phyloP scores from a whole-genome alignment of 2,113 vertebrate genomes.

The Hippocampus comes region DNA sequence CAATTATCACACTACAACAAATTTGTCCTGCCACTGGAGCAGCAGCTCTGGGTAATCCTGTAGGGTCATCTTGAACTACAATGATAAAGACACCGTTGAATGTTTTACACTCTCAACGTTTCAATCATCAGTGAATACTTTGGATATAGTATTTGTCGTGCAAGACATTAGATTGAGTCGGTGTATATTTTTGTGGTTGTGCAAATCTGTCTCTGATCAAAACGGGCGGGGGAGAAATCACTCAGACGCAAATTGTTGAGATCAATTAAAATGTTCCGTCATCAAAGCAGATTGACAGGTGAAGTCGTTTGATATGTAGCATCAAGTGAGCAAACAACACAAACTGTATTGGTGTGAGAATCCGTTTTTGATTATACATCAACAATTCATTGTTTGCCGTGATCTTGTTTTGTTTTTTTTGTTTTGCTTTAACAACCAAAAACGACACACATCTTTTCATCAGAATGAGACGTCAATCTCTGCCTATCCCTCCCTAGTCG shows the following conservation, averaged over 20 bases:
- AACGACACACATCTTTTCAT: background rate
- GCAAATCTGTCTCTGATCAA: conserved; percentile 1
- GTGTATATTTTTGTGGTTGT: background rate
- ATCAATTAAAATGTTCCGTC: background rate
- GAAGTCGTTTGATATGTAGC: background rate
- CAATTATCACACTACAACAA: conserved; percentile 43
- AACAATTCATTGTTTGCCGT: background rate
- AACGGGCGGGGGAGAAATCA: background rate
- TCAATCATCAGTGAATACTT: background rate
- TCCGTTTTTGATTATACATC: background rate
- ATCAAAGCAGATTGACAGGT: conserved; percentile 1
- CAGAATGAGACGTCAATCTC: background rate
- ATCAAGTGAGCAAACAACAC: conserved; percentile 4
- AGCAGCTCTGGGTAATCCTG: conserved; percentile 1
- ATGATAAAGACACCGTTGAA: background rate
- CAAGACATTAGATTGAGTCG: background rate
- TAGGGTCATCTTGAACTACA: background rate
- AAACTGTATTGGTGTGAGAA: background rate
- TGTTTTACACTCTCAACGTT: background rate
- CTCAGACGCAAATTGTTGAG: conserved; percentile 6
- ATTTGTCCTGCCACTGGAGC: background rate
- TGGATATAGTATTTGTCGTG: background rate
- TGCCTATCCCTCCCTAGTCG: background rate
- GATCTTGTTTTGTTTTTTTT: conserved; percentile 1
- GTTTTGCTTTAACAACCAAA: background rate